Evolutionary conservation across 2,113 vertebrate species (phyloP), one percentile per base, ranked within the genome.

Genomic region (Oplegnathus fasciatus): DNA sequence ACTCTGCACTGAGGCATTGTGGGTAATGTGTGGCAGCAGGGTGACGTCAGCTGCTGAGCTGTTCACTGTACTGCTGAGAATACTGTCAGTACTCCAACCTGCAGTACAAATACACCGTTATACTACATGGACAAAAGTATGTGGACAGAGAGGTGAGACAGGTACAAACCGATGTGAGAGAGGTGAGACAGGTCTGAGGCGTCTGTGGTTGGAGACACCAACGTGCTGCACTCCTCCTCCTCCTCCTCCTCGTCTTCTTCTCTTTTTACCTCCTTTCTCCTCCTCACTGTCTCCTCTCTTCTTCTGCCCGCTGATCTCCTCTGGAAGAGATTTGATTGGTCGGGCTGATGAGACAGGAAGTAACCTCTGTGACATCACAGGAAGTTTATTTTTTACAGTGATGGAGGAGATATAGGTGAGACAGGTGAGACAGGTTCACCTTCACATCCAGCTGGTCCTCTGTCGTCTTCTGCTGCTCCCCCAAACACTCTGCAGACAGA

Each of bases 401-500:
- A 37, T 37, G 34, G 34, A 37, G 34, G 34, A 4, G 34, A 37
- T 3, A 37, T 6, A 37, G 34, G 34, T 37, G 6, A 37, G 34
- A 37, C 34, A 37, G 6, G 34, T 37, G 34, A 37, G 34, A 37
- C 6, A 37, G 34, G 34, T 37, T 37, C 34, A 84, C 79, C 81
- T 85, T 81, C 72, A 50, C 14, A 8, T 44, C 8, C 28, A 44
- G 54, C 28, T 26, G 44, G 32, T 9, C 4, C 2, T 79, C 72
- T 7, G 2, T 54, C 57, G 34, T 26, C 70, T 9, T 44, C 60
- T 48, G 50, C 13, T 20, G 75, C 34, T 67, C 42, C 15, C 46
- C 40, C 15, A 90, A 50, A 40, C n/a, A 26, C 71, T 92, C 93
- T 94, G 89, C 60, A 78, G 65, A 79, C 68, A 86, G 68, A 48